phyloP scores from a whole-genome alignment of 1,140 invertebrate genomes.

The Meteorus sp. region DNA sequence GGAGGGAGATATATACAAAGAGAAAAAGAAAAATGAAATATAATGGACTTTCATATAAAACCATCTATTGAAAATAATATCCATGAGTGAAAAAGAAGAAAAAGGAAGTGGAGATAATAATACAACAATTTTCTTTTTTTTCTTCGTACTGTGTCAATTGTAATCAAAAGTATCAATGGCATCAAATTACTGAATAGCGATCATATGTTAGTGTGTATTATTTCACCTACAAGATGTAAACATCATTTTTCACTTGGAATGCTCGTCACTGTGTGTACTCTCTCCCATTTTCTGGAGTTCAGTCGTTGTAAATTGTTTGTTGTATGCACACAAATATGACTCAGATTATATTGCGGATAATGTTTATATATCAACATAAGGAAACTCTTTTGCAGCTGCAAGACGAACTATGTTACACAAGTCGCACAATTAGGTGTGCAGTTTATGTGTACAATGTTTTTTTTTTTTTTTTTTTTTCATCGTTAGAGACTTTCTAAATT shows the following conservation, averaged over 20 bases:
- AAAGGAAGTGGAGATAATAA: too few relatives aligned
- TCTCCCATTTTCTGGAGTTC: too few relatives aligned
- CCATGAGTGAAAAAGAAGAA: too few relatives aligned
- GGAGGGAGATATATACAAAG: neutral
- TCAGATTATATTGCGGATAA: conserved; percentile 9
- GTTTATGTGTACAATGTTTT: conserved; percentile 6
- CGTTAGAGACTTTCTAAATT: conserved; percentile 41
- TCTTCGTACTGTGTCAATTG: too few relatives aligned
- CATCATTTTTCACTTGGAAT: too few relatives aligned
- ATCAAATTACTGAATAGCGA: too few relatives aligned
- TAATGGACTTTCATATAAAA: neutral
- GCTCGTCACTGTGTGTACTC: too few relatives aligned
- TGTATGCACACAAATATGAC: neutral
- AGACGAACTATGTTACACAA: conserved; percentile 16
- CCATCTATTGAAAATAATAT: neutral
- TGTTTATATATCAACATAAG: too few relatives aligned
- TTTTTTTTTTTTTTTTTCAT: conserved; percentile 19
- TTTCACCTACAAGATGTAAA: too few relatives aligned
- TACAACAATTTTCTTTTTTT: too few relatives aligned
- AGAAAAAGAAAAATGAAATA: neutral
- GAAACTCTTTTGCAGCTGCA: conserved; percentile 13
- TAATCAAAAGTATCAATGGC: too few relatives aligned
- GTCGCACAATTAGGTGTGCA: conserved; percentile 29
- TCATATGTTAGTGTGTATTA: too few relatives aligned
- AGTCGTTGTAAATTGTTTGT: neutral